Conservation (phyloP, 2,888 invertebrate species). For the Stenolophus ochropezus region DNA sequence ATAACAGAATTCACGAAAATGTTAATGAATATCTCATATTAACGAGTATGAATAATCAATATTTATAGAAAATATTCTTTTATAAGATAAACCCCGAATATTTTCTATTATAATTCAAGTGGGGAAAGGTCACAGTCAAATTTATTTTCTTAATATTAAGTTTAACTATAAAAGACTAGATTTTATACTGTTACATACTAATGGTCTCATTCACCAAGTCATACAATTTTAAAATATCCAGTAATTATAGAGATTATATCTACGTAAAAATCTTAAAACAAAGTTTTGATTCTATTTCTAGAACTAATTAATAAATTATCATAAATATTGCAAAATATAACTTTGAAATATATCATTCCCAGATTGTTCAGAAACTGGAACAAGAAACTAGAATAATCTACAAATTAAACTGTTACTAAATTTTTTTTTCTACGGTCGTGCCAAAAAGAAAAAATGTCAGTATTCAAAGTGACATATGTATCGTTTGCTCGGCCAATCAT, state of each 20-base stretch:
- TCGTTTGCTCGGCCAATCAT: no score
- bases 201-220: slow-evolving; percentile 58
- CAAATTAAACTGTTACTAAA: no score
- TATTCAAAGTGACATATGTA: no score
- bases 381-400: no score
- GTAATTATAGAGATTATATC: slow-evolving; percentile 31
- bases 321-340: slow-evolving; percentile 55
- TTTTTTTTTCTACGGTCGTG: no score
- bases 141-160: slow-evolving; percentile 58
- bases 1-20: background rate
- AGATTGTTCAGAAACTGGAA: no score
- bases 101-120: slow-evolving; percentile 47
- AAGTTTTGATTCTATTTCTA: slow-evolving; percentile 42
- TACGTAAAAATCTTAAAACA: slow-evolving; percentile 48
- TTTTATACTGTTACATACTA: slow-evolving; percentile 51
- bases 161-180: slow-evolving; percentile 60
- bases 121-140: slow-evolving; percentile 60
- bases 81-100: slow-evolving; percentile 55
- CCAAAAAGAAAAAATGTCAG: no score
- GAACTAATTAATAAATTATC: slow-evolving; percentile 43
- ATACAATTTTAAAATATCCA: slow-evolving; percentile 52
- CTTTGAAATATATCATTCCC: background rate
- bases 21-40: slow-evolving; percentile 34
- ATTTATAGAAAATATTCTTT: slow-evolving; percentile 51
- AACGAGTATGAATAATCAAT: slow-evolving; percentile 44